These are phyloP conservation scores for Punctoribates punctum DNA, from an alignment of 2,888 invertebrate species.

Conservation along the genomic window DNA sequence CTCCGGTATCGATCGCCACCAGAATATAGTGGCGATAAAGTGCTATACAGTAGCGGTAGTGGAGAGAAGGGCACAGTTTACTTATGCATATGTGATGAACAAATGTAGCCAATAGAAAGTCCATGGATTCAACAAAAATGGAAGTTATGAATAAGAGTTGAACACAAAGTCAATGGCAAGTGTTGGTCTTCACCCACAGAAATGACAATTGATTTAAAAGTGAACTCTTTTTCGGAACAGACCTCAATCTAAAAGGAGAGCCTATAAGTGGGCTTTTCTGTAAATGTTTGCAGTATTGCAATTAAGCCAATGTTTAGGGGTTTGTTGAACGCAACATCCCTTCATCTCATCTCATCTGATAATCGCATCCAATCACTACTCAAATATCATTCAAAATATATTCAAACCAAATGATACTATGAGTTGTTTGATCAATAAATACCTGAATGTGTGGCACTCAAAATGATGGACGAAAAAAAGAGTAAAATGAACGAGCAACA, in stretches of 20 bases:
- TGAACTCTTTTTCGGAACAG: neutral
- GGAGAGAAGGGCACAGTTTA: neutral
- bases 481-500: conserved; percentile 13
- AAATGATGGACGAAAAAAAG: conserved; percentile 19
- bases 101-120: conserved; percentile 13
- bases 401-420: too few relatives aligned
- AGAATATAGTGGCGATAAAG: conserved; percentile 19
- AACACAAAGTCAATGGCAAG: neutral
- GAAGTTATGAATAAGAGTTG: neutral
- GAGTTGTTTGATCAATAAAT: neutral
- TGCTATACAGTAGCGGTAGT: conserved; percentile 1
- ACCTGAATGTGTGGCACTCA: neutral
- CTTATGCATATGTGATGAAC: conserved; percentile 28
- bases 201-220: too few relatives aligned
- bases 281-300: neutral
- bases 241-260: neutral
- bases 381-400: too few relatives aligned
- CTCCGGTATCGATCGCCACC: conserved; percentile 31
- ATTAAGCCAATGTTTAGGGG: neutral
- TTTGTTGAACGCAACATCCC: conserved; percentile 6
- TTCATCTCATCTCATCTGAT: conserved; percentile 7
- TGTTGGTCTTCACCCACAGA: too few relatives aligned
- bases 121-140: neutral
- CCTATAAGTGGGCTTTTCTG: conserved; percentile 10
- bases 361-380: neutral